Conservation (phyloP, 2,113 vertebrate species). For the Euleptes europaea region DNA sequence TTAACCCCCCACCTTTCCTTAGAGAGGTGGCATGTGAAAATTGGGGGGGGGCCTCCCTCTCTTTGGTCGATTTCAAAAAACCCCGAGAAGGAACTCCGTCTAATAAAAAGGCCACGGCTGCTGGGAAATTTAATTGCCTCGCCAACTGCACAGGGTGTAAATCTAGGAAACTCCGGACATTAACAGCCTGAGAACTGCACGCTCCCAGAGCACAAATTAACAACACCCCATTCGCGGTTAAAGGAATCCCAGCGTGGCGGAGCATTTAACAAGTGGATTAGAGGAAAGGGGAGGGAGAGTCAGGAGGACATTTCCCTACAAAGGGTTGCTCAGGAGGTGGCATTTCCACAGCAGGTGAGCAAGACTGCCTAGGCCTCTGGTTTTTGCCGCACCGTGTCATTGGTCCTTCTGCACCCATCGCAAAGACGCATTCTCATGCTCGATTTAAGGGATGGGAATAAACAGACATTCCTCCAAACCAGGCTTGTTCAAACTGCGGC, state of each 20-base stretch:
- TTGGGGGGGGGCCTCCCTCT: neutral
- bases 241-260: neutral
- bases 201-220: conserved; percentile 19
- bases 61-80: conserved; percentile 4
- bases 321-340: neutral
- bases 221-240: neutral
- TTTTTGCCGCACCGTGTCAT: neutral
- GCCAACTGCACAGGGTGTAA: conserved; percentile 14
- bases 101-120: conserved; percentile 13
- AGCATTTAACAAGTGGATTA: conserved; percentile 1
- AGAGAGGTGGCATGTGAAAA: neutral
- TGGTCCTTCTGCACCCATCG: neutral
- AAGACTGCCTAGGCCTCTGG: neutral
- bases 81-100: conserved; percentile 6
- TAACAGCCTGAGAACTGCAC: conserved; percentile 17
- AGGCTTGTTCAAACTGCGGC: no score
- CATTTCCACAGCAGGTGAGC: conserved; percentile 14
- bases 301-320: conserved; percentile 2
- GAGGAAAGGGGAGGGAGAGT: neutral
- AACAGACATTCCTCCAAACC: neutral
- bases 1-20: neutral
- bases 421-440: neutral
- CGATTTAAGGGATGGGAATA: neutral
- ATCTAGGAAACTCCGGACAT: conserved; percentile 1
- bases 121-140: conserved; percentile 9